A percentile compares a stretch with the other conserved stretches of the same genome.
phyloP scores from a whole-genome alignment of 2,113 vertebrate genomes.

The Menura novaehollandiae region DNA sequence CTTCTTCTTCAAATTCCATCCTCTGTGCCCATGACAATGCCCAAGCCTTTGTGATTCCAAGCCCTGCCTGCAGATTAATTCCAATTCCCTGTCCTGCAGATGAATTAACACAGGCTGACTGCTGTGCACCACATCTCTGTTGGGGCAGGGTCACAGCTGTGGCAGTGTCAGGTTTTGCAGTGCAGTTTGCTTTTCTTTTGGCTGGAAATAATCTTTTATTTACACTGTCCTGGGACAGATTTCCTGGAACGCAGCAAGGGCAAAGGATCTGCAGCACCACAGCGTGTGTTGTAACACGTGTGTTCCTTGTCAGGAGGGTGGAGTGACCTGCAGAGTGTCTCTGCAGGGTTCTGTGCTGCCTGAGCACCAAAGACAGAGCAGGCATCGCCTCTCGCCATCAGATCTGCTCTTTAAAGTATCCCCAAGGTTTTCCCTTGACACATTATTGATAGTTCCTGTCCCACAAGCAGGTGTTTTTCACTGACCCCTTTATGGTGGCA shows the following conservation, averaged over 20 bases:
- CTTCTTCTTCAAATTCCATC: neutral
- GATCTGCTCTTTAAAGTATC: neutral
- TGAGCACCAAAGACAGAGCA: neutral
- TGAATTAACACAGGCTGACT: neutral
- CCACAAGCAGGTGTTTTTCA: neutral
- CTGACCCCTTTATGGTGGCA: neutral
- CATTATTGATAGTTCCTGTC: neutral
- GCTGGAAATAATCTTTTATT: neutral
- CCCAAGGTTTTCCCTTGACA: neutral
- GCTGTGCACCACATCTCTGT: fast-evolving
- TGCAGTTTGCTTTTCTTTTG: neutral
- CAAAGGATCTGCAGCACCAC: neutral
- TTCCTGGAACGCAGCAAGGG: neutral
- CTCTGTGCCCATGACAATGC: neutral
- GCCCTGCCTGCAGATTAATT: no score
- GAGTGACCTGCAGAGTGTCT: neutral
- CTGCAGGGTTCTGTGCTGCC: neutral
- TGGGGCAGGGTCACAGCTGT: neutral
- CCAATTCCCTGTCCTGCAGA: neutral
- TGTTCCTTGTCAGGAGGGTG: neutral
- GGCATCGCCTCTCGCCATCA: neutral
- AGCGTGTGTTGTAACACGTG: fast-evolving
- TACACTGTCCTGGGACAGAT: neutral
- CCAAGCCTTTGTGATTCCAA: neutral
- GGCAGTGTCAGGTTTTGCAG: neutral